A percentile compares a stretch with the other conserved stretches of the same genome.
Evolutionary conservation across 92 coral and sea anemone genomes (phyloP).

Genomic region (Bergia sp.): DNA sequence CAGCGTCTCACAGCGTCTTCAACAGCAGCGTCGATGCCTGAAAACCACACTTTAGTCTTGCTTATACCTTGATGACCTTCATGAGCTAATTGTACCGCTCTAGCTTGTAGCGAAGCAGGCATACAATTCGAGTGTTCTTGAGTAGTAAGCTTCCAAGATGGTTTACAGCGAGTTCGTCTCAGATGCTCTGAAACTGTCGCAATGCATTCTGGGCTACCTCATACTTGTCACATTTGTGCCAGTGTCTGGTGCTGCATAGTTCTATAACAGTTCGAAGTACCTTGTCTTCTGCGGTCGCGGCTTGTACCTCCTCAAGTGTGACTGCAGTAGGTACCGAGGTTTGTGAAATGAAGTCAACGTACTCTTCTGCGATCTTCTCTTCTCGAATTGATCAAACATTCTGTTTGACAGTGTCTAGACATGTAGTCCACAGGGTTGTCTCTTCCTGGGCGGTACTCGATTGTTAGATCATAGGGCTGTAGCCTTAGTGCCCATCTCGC

Average conservation of each 20-base stretch:
- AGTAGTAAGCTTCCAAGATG: not conserved
- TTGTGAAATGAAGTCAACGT: too few species aligned
- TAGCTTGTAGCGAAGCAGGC: conserved; percentile 35
- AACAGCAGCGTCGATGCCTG: conserved; percentile 22
- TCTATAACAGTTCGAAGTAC: conserved; percentile 21
- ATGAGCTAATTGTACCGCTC: conserved; percentile 39
- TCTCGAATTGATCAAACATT: too few species aligned
- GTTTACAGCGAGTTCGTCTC: conserved; percentile 20
- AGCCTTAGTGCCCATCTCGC: conserved; percentile 50
- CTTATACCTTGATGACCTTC: conserved; percentile 25
- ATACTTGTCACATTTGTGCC: conserved; percentile 13
- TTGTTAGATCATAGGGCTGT: conserved; percentile 30
- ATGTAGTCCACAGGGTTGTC: conserved; percentile 30
- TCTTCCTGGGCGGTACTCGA: conserved; percentile 36
- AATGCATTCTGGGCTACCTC: conserved; percentile 7
- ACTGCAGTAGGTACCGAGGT: conserved; percentile 17
- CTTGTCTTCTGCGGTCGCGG: conserved; percentile 41
- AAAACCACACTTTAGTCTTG: conserved; percentile 27
- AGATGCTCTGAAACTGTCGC: conserved; percentile 27
- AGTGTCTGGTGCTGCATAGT: not conserved
- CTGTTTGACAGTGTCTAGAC: too few species aligned
- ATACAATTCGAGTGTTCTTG: conserved; percentile 38
- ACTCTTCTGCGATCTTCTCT: too few species aligned
- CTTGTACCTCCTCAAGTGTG: conserved; percentile 27
- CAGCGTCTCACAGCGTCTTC: conserved; percentile 10